Evolutionary conservation across 2,888 invertebrate species (phyloP), one percentile per base, ranked within the genome.

Genomic region (Melinaea marsaeus): DNA sequence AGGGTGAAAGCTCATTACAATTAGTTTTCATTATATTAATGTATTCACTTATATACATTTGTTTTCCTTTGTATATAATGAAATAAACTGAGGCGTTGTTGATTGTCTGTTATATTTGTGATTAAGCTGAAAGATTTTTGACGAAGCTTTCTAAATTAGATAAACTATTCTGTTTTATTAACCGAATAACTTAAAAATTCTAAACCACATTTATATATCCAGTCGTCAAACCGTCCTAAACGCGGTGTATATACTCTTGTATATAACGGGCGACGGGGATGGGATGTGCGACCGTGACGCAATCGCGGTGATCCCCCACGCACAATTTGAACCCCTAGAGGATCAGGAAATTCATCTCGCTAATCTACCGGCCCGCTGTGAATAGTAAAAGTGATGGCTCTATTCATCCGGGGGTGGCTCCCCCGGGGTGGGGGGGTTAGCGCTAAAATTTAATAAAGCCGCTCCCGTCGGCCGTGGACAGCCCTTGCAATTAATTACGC

Each of bases 371-470:
- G 77, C 71, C 79, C 78, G 79, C 75, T 74, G 85, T 86, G 89
- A 88, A 89, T 89, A 89, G 90, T 88, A 90, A 90, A 90, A 90
- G 88, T 90, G 90, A 89, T 85, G 86, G 87, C 78, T 83, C 86
- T 88, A 88, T 89, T 89, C 86, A 88, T 86, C 72, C 69, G 70
- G 75, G 77, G 74, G 65, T 63, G 67, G 54, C 66, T 32, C 66
- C 66, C 64, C 66, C 59, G 61, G 58, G 56, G 55, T 55, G 70
- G 68, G 66, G 71, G 73, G 73, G 79, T 73, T 82, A 84, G 89
- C 89, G 90, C 90, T 89, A 90, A 90, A 90, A 90, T 90, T 90
- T 90, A 90, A 90, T 90, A 90, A 90, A 90, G 86, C 86, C 76
- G 72, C 70, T 69, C 74, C 72, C 74, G 72, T 64, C 72, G 73